Percentiles rank a stretch among this genome's conserved stretches.
phyloP scores from a whole-genome alignment of 2,113 vertebrate species.

The Rhinopomastus cyanomelas region DNA sequence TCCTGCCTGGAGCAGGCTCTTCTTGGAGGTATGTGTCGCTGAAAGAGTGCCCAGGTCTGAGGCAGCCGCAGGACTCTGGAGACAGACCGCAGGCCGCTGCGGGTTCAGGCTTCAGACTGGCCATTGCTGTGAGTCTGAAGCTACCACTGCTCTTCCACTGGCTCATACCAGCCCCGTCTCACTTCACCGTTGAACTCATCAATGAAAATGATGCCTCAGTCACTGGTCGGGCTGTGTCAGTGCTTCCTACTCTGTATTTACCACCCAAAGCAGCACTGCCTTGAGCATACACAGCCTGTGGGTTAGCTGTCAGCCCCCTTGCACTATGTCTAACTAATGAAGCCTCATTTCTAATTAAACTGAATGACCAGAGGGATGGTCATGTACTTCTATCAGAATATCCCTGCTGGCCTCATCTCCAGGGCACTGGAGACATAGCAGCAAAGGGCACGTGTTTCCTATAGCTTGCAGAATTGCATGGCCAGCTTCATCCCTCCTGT shows the following conservation, averaged over 20 bases:
- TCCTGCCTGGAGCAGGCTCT: background rate
- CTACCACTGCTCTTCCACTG: fast-evolving
- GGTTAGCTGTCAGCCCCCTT: background rate
- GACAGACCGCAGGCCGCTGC: background rate
- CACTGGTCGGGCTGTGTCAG: background rate
- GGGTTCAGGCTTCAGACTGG: background rate
- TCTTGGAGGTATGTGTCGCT: background rate
- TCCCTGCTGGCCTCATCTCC: background rate
- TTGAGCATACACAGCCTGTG: background rate
- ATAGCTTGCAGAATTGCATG: background rate
- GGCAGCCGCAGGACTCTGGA: background rate
- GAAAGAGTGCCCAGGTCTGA: background rate
- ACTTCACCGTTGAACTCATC: background rate
- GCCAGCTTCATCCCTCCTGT: background rate
- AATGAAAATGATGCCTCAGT: background rate
- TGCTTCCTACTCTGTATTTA: background rate
- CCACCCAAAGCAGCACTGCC: background rate
- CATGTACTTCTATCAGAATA: background rate
- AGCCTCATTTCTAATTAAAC: background rate
- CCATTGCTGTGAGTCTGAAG: background rate
- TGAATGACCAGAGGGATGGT: background rate
- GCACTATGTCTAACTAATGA: fast-evolving
- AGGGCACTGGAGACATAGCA: background rate
- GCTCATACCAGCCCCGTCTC: background rate
- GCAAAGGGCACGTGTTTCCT: background rate